Percentiles rank a stretch among this genome's conserved stretches.
phyloP scores from a whole-genome alignment of 2,888 invertebrate genomes.

The Thera britannica region DNA sequence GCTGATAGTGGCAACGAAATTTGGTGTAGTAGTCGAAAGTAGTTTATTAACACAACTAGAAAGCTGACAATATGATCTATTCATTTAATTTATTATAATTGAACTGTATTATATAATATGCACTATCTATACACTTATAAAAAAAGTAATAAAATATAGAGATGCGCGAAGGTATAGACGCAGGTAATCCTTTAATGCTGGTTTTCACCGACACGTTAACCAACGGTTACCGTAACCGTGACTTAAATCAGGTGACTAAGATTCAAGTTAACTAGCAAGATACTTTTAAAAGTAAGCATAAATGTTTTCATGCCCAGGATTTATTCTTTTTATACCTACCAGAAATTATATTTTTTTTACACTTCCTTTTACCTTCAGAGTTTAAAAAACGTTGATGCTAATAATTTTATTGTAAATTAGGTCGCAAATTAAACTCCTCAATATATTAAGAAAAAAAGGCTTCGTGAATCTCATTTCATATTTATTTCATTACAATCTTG shows the following conservation, averaged over 20 bases:
- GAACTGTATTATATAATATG: conserved; percentile 45
- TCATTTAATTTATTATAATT: conserved; percentile 61
- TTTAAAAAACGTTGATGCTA: conserved; percentile 39
- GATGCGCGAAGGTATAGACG: neutral
- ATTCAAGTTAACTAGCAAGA: too few species aligned
- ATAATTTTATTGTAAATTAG: conserved; percentile 57
- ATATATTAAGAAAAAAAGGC: conserved; percentile 49
- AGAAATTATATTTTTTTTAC: neutral
- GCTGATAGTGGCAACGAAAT: too few species aligned
- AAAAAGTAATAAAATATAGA: conserved; percentile 25
- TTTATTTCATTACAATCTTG: conserved; percentile 46
- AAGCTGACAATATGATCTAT: conserved; percentile 61
- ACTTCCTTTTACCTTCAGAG: neutral
- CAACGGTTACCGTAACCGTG: neutral
- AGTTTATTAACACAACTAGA: conserved; percentile 54
- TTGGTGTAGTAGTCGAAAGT: conserved; percentile 27
- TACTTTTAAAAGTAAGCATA: too few species aligned
- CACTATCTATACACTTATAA: conserved; percentile 44
- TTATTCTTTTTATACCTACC: too few species aligned
- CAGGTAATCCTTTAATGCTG: conserved; percentile 37
- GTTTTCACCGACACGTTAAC: neutral
- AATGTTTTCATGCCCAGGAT: too few species aligned
- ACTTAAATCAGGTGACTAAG: neutral
- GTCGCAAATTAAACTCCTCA: conserved; percentile 59
- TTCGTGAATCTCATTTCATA: conserved; percentile 45